These are phyloP conservation scores for Astropecten irregularis DNA, from an alignment of 53 echinoderm and acorn worm genomes.

Conservation along the genomic window DNA sequence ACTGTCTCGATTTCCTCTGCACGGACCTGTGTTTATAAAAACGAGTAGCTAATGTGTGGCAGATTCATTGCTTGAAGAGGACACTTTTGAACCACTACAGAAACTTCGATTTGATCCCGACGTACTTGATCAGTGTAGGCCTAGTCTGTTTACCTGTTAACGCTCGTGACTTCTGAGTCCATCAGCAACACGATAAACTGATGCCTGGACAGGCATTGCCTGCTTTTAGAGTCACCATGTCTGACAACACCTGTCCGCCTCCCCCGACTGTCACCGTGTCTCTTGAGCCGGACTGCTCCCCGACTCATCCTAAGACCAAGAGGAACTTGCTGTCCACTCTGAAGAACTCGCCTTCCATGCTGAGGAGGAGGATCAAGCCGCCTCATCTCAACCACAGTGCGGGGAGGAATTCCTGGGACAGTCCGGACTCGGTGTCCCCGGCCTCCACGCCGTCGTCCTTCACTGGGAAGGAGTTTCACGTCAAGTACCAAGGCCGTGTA, in stretches of 20 bases:
- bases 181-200: not conserved
- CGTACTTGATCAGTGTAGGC: constrained; percentile 1
- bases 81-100: too few relatives aligned
- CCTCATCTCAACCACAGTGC: not conserved
- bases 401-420: constrained; percentile 32
- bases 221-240: constrained; percentile 20
- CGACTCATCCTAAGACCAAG: constrained; percentile 39
- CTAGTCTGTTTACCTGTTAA: not conserved
- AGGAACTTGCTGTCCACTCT: constrained; percentile 58
- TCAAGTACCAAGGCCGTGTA: constrained; percentile 60
- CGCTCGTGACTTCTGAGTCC: not conserved
- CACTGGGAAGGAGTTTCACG: constrained; percentile 60
- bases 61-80: too few relatives aligned
- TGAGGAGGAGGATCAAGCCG: constrained; percentile 58
- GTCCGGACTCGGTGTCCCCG: not conserved
- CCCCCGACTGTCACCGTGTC: constrained; percentile 31
- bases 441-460: not conserved
- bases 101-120: too few relatives aligned
- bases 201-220: constrained; percentile 23
- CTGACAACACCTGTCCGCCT: not conserved
- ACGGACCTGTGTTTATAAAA: too few relatives aligned
- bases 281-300: not conserved
- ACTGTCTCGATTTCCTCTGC: too few relatives aligned
- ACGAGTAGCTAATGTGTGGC: too few relatives aligned
- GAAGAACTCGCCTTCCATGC: constrained; percentile 67